Evolutionary conservation across 2,888 invertebrate species (phyloP), one percentile per base, ranked within the genome.

Genomic region (Cataglyphis altisquamis): DNA sequence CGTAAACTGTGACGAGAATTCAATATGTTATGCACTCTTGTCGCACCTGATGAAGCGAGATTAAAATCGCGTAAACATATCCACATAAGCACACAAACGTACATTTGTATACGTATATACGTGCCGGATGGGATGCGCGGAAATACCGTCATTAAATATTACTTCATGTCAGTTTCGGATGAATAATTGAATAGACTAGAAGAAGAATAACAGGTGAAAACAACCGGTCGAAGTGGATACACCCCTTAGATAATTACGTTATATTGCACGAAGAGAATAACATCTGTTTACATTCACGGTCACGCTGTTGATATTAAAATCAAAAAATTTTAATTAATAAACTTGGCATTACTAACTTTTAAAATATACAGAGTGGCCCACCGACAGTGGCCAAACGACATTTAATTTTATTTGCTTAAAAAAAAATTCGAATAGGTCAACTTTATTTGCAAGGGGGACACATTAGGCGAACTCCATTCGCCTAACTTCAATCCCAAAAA

Each of bases 161-260:
- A 91, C 90, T 90, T 84, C 86, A 88, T 66, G 89, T 88, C 86
- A 82, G 72, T 36, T 41, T 81, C 12, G 41, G 83, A 88, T 91
- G 92, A 92, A 93, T 93, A 89, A 93, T 92, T 91, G 90, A 93
- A 87, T 82, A 70, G 6, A 29, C 2, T 29, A 45, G 48, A 36
- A 66, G 83, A 52, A 66, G 83, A 85, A 88, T 83, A 85, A 87
- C 77, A 88, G 15, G 12, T n/a, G 9, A 62, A 66, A 25, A 29
- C 41, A 52, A 55, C 62, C 41, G 62, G 68, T 78, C 52, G 41
- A 78, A 78, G 52, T 41, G 62, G 52, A 60, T 29, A 1, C 29
- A 9, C 39, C 1, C 8, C 21, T 21, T 25, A 41, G 62, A 63
- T 62, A 48, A 12, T 8, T 80, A n/a, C 25, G 36, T 80, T 45